phyloP scores from a whole-genome alignment of 53 echinoderm and acorn worm species.

The Crossaster papposus region DNA sequence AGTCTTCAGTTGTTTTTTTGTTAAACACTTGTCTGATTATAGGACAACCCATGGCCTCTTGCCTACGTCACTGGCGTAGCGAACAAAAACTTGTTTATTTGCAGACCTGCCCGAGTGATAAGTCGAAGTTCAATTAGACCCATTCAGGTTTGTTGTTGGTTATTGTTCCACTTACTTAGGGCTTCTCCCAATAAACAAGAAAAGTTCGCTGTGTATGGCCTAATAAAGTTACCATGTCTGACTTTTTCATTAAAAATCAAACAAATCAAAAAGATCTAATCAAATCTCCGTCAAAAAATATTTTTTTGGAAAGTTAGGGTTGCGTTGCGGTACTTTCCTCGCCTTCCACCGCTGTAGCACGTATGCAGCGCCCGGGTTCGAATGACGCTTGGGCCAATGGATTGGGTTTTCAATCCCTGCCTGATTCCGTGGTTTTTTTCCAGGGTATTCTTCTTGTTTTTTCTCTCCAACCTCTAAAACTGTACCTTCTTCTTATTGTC shows the following conservation, averaged over 20 bases:
- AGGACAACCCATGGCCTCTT: neutral
- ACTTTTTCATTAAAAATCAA: neutral
- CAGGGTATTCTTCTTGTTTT: no score
- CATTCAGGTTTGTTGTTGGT: neutral
- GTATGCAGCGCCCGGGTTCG: no score
- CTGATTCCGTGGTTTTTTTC: no score
- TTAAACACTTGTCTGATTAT: neutral
- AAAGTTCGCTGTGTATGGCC: neutral
- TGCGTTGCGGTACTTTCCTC: no score
- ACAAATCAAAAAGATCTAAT: no score
- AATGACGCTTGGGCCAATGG: no score
- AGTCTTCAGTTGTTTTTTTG: neutral
- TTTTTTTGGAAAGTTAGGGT: no score
- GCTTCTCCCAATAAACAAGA: neutral
- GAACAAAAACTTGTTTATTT: conserved; percentile 11
- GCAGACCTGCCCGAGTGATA: neutral
- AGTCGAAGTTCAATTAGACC: neutral
- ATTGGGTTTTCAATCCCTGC: no score
- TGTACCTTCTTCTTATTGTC: no score
- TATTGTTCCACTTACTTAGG: neutral
- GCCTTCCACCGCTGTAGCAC: no score
- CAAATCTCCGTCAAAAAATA: no score
- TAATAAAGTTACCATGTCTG: neutral
- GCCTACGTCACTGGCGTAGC: neutral
- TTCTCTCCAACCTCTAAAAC: no score